Conservation (phyloP, 2,888 invertebrate species). For the Cepaea hortensis region DNA sequence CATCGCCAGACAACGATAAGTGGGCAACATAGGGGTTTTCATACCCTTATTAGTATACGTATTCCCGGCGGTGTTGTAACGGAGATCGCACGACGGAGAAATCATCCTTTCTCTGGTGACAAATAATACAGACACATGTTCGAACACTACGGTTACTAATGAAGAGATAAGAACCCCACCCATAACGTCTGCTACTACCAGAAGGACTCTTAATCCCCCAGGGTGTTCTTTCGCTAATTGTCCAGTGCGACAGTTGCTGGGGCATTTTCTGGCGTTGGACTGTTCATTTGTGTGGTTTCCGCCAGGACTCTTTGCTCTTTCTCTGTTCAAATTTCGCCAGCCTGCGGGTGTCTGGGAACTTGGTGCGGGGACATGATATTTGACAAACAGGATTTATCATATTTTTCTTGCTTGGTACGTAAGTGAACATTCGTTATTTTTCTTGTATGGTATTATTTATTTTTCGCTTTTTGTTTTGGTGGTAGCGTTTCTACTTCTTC, state of each 20-base stretch:
- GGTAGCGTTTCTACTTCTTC: no score
- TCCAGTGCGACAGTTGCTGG: neutral
- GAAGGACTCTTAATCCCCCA: neutral
- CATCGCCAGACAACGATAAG: no score
- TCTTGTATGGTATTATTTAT: no score
- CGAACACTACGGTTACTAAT: neutral
- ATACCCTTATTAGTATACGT: no score
- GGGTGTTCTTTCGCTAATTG: slow-evolving; percentile 10
- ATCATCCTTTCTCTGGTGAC: neutral
- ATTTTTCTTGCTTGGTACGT: neutral
- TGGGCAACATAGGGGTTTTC: no score
- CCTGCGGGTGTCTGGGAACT: neutral
- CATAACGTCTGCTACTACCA: neutral
- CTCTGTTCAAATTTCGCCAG: neutral
- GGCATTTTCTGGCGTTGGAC: neutral
- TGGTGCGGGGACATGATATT: neutral
- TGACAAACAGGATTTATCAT: neutral
- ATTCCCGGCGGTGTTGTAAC: no score
- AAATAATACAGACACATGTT: neutral
- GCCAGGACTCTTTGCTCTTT: neutral
- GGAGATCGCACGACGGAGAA: neutral
- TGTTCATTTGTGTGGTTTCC: slow-evolving; percentile 17
- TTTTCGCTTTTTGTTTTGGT: no score
- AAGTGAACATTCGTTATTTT: no score
- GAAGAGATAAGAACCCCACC: neutral